A percentile compares a stretch with the other conserved stretches of the same genome.
Evolutionary conservation across 2,113 vertebrate species (phyloP).

Genomic region (Pachypanchax playfairii): DNA sequence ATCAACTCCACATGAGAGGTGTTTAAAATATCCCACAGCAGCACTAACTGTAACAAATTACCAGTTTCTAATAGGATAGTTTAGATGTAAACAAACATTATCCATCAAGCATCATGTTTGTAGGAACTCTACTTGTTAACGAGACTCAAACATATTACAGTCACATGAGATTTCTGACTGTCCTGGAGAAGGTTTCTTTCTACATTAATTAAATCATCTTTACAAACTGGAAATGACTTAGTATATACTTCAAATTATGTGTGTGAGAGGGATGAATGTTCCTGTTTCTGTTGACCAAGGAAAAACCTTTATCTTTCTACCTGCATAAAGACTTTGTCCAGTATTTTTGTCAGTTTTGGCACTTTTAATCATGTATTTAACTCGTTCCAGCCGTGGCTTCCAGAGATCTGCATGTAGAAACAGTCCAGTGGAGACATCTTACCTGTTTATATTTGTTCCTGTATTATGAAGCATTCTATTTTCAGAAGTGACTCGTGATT

Average conservation of each 20-base stretch:
- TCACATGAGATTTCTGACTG: background rate
- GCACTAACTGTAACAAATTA: constrained; percentile 16
- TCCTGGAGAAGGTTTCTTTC: background rate
- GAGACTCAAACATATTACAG: background rate
- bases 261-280: no score
- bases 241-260: no score
- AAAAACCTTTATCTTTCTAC: no score
- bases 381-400: background rate
- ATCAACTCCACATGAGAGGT: constrained; percentile 36
- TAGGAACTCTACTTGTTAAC: background rate
- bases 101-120: background rate
- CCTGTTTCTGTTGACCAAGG: no score
- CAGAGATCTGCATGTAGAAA: constrained; percentile 12
- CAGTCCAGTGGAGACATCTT: background rate
- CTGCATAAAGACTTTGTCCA: no score
- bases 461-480: background rate
- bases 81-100: background rate
- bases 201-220: no score
- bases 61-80: background rate
- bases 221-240: no score
- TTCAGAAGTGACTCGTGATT: constrained; percentile 38
- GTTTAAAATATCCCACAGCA: constrained; percentile 41
- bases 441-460: constrained; percentile 8
- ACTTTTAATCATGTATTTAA: no score
- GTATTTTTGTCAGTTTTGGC: no score